Conservation (phyloP, 1,140 invertebrate species). For the Drosophila setifemur region DNA sequence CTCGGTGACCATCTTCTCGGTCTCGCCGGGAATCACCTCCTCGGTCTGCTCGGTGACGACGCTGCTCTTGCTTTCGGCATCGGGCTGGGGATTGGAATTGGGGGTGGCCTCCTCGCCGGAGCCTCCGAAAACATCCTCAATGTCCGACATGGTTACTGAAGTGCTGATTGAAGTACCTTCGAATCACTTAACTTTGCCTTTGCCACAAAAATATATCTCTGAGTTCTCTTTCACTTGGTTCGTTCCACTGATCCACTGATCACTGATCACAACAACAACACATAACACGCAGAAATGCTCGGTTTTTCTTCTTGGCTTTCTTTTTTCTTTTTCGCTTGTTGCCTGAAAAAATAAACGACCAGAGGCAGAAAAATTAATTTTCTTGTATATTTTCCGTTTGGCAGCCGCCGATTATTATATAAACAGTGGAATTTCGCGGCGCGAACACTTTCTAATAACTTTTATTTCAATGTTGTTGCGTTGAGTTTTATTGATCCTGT, state of each 20-base stretch:
- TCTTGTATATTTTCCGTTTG: conserved; percentile 40
- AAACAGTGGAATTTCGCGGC: conserved; percentile 38
- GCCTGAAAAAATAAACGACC: conserved; percentile 42
- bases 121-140: conserved; percentile 70
- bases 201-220: conserved; percentile 27
- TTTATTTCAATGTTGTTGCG: conserved; percentile 1
- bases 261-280: conserved; percentile 48
- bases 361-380: conserved; percentile 28
- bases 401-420: conserved; percentile 42
- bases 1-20: conserved; percentile 77
- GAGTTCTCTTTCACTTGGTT: conserved; percentile 67
- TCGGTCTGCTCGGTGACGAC: conserved; percentile 67
- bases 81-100: conserved; percentile 24
- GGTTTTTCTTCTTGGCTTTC: conserved; percentile 15
- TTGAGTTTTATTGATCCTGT: conserved; percentile 13
- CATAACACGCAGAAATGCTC: conserved; percentile 40
- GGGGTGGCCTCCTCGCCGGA: conserved; percentile 47
- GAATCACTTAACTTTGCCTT: conserved; percentile 20
- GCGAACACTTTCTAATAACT: conserved; percentile 25
- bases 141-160: conserved; percentile 69
- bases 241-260: conserved; percentile 47
- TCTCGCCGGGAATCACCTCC: conserved; percentile 71
- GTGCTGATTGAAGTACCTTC: conserved; percentile 3
- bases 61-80: conserved; percentile 62
- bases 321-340: background rate